Evolutionary conservation across 2,888 invertebrate genomes (phyloP), one percentile per base, ranked within the genome.

Genomic region (Cybosia mesomella): DNA sequence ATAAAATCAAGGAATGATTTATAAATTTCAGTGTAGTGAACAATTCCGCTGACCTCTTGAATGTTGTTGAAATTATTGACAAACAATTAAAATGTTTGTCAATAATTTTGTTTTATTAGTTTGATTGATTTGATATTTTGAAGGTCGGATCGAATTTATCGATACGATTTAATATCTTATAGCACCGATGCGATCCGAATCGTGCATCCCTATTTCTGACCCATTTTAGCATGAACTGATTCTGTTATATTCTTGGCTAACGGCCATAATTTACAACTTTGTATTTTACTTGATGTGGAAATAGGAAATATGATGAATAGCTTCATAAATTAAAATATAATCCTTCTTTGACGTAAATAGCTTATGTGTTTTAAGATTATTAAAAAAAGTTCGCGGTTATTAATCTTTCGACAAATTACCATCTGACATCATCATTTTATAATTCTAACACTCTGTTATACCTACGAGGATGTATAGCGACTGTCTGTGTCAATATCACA

Each of bases 211-310:
- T 58, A 58, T 28, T 22, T 24, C 22, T 34, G 55, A 64, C 64
- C 63, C 49, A 63, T 72, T 74, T 69, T 63, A 68, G 34, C 58
- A 53, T 58, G 61, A 67, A 68, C 64, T 68, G 64, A 68, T 70
- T 71, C 64, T 68, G 65, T 71, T 72, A 70, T 71, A 71, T 71
- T 68, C 39, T 73, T 79, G 76, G 79, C 78, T 66, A 10, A 5
- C 32, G 1, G 77, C 79, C 78, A 79, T 71, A 71, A 72, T 39
- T 18, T 68, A 69, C 67, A 76, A 74, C 68, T 71, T 71, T 74
- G 67, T 76, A 55, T 64, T 73, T 60, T 57, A 70, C 53, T 73
- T 73, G 71, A 67, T 53, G 59, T 61, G 64, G 69, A 68, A 72
- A 68, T 71, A 60, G 49, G 67, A 65, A 78, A 59, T 74, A 68